Percentiles rank a stretch among this genome's conserved stretches.
These are phyloP conservation scores for Amphiprion clarkii DNA, from an alignment of 2,797 vertebrate genomes.

Conservation along the genomic window DNA sequence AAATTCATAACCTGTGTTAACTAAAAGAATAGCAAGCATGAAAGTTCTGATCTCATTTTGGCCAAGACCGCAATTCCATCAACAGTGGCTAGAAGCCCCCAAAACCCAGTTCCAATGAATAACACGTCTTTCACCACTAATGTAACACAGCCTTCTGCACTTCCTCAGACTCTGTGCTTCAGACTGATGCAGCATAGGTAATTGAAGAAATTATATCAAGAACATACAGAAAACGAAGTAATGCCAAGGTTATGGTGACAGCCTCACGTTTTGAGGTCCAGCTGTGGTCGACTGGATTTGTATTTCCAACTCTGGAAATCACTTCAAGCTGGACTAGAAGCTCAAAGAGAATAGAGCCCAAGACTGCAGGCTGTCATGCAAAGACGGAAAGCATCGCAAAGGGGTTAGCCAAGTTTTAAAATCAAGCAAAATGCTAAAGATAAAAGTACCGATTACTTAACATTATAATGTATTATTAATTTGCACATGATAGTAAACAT, in stretches of 20 bases:
- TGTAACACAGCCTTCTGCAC: slow-evolving; percentile 31
- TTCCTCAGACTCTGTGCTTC: slow-evolving; percentile 15
- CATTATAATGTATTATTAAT: neutral
- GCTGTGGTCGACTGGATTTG: slow-evolving; percentile 64
- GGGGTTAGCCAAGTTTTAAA: neutral
- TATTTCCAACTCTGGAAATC: slow-evolving; percentile 69
- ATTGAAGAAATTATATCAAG: slow-evolving; percentile 41
- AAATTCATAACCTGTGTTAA: slow-evolving; percentile 44
- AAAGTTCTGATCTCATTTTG: slow-evolving; percentile 36
- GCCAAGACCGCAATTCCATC: slow-evolving; percentile 55
- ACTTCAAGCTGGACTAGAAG: slow-evolving; percentile 66
- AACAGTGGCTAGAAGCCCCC: slow-evolving; percentile 20
- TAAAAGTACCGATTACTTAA: too few relatives aligned
- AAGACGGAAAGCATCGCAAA: slow-evolving; percentile 51
- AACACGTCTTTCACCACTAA: slow-evolving; percentile 40
- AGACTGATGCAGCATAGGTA: slow-evolving; percentile 24
- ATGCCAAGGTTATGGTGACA: slow-evolving; percentile 42
- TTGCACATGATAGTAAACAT: neutral
- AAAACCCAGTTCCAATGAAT: slow-evolving; percentile 31
- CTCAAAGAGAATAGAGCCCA: slow-evolving; percentile 49
- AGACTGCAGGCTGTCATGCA: slow-evolving; percentile 37
- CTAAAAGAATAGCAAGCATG: slow-evolving; percentile 15
- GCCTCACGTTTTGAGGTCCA: slow-evolving; percentile 51
- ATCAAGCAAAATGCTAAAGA: neutral
- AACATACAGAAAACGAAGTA: slow-evolving; percentile 11